Base-by-base conservation (phyloP, 1,140 invertebrate species). In the Pseudomyrmex flavicornis region DNA sequence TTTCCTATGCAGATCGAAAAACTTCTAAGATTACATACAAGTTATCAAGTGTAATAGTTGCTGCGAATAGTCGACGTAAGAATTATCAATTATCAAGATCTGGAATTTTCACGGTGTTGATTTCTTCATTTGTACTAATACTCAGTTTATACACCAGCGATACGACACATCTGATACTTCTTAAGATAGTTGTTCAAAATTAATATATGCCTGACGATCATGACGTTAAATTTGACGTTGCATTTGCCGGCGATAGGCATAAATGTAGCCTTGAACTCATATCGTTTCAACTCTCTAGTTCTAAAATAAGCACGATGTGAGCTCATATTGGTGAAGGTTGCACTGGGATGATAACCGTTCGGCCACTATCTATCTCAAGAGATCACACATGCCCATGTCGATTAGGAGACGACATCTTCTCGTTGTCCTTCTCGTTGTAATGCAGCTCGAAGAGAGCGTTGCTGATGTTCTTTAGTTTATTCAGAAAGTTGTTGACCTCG, bases 161-260 rank as follows among this genome's bases (percentile, higher is more conserved):
- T 4, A 75, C 74, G 3, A 94, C 26, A 26, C 35, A 35, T 35
- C 35, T 5, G 35, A 35, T 35, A 35, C 35, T 35, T 35, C 5
- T 7, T 35, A 35, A 35, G 35, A 7, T 35, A 35, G 35, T 35
- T 35, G 35, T 2, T 89, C 80, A 59, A 90, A 92, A 12, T 58
- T n/a, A 44, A 2, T 52, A 50, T 10, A 48, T 77, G 13, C 26
- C 85, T 46, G 85, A 44, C 86, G 52, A 59, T 86, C 44, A 22
- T 76, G 1, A 90, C 87, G 0, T 86, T 72, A 61, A 92, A 92
- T 20, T 85, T 62, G 0, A 91, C 90, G 22, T 85, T 87, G 82
- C 93, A 94, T 17, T 90, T 87, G 44, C 93, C 92, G 70, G 88
- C 87, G 7, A 91, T 90, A 17, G 89, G 86, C 52, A 90, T 85